Conservation (phyloP, 2,113 vertebrate species). For the Festucalex cinctus region DNA sequence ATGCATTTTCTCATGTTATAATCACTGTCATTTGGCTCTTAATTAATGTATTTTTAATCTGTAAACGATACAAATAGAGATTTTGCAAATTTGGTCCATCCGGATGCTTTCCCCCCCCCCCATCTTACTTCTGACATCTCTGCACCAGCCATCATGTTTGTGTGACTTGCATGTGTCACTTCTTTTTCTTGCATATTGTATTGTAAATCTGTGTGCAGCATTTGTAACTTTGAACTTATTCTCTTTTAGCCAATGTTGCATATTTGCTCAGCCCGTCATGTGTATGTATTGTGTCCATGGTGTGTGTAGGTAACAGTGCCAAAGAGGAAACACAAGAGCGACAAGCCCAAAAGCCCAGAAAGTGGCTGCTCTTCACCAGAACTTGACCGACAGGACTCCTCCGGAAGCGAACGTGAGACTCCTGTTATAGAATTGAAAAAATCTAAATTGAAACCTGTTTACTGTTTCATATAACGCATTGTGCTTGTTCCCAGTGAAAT, state of each 20-base stretch:
- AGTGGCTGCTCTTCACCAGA: slow-evolving; percentile 94
- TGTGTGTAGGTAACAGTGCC: slow-evolving; percentile 83
- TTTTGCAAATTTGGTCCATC: background rate
- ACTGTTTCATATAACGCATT: no score
- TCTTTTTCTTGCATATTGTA: background rate
- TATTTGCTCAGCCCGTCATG: background rate
- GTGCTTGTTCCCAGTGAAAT: no score
- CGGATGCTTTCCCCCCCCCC: background rate
- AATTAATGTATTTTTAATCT: no score
- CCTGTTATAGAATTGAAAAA: background rate
- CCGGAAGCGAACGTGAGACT: slow-evolving; percentile 88
- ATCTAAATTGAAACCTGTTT: background rate
- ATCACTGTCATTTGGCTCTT: no score
- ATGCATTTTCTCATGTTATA: no score
- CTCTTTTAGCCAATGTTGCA: background rate
- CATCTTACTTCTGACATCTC: background rate
- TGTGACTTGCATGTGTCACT: background rate
- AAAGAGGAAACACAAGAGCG: slow-evolving; percentile 87
- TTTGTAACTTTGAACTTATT: background rate
- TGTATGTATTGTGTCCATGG: slow-evolving; percentile 7
- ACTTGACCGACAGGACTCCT: slow-evolving; percentile 91
- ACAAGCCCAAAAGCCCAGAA: slow-evolving; percentile 82
- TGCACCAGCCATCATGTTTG: background rate
- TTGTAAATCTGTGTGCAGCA: background rate
- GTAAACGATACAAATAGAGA: no score